Percentiles rank a stretch among this genome's conserved stretches.
Conservation (phyloP, 2,113 vertebrate genomes). For the Octodon degus region DNA sequence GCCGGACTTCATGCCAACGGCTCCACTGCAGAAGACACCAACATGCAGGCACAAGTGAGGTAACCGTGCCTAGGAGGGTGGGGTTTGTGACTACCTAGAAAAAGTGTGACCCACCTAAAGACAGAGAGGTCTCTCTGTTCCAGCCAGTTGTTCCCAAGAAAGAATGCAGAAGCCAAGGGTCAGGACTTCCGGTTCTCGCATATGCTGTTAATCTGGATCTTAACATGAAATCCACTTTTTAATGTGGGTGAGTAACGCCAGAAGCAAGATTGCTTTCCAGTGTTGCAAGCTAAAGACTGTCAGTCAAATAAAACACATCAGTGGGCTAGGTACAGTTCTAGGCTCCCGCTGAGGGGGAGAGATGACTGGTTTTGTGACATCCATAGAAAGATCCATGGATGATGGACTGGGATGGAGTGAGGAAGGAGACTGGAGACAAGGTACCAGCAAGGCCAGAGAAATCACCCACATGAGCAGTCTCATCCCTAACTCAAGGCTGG, state of each 20-base stretch:
- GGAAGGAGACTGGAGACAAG: neutral
- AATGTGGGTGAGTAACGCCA: slow-evolving; percentile 1
- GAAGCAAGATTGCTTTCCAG: slow-evolving; percentile 47
- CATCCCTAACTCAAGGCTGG: neutral
- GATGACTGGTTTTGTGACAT: neutral
- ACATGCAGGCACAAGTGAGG: neutral
- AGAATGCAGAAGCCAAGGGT: neutral
- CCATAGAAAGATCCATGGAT: neutral
- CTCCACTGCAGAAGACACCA: neutral
- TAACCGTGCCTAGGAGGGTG: neutral
- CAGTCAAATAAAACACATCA: neutral
- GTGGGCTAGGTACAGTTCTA: neutral
- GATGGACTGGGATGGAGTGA: neutral
- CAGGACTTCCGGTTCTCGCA: neutral
- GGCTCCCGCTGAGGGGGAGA: neutral
- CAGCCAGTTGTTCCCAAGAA: neutral
- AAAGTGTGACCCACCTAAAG: neutral
- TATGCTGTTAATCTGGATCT: neutral
- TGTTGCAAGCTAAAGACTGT: neutral
- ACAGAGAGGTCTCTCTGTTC: neutral
- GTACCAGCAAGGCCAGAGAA: neutral
- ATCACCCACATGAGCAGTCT: neutral
- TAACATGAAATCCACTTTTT: neutral
- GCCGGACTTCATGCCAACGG: neutral
- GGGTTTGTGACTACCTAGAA: neutral